Percentiles rank a stretch among this genome's conserved stretches.
phyloP scores from a whole-genome alignment of 2,888 invertebrate species.

The Temnothorax ravouxi region DNA sequence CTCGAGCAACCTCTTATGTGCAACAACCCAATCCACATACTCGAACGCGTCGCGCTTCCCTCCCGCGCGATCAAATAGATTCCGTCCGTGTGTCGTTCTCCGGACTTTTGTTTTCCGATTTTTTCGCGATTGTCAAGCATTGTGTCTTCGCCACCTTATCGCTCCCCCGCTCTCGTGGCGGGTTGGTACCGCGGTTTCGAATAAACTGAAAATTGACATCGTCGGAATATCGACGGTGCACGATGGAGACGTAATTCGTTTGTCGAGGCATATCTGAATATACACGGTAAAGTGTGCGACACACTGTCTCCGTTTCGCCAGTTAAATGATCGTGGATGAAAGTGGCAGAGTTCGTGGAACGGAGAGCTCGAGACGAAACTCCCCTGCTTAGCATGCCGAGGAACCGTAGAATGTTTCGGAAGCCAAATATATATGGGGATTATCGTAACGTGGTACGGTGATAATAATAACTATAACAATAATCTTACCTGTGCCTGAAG shows the following conservation, averaged over 20 bases:
- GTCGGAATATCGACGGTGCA: conserved; percentile 3
- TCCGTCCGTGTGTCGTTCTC: conserved; percentile 52
- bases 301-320: background rate
- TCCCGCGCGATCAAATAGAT: conserved; percentile 62
- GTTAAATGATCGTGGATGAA: background rate
- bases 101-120: conserved; percentile 45
- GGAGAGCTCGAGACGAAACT: conserved; percentile 17
- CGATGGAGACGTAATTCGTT: conserved; percentile 7
- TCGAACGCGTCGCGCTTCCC: conserved; percentile 56
- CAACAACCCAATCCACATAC: conserved; percentile 72
- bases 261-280: conserved; percentile 7
- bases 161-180: background rate
- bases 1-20: conserved; percentile 70
- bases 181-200: background rate
- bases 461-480: conserved; percentile 54
- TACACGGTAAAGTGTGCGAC: conserved; percentile 7
- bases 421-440: conserved; percentile 42
- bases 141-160: conserved; percentile 3
- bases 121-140: conserved; percentile 16
- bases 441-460: conserved; percentile 48
- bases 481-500: conserved; percentile 36
- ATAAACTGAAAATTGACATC: conserved; percentile 23
- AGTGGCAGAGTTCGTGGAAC: conserved; percentile 3
- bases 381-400: conserved; percentile 34
- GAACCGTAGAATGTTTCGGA: conserved; percentile 9